Evolutionary conservation across 1,140 invertebrate genomes (phyloP).

Genomic region (Forficula auricularia): DNA sequence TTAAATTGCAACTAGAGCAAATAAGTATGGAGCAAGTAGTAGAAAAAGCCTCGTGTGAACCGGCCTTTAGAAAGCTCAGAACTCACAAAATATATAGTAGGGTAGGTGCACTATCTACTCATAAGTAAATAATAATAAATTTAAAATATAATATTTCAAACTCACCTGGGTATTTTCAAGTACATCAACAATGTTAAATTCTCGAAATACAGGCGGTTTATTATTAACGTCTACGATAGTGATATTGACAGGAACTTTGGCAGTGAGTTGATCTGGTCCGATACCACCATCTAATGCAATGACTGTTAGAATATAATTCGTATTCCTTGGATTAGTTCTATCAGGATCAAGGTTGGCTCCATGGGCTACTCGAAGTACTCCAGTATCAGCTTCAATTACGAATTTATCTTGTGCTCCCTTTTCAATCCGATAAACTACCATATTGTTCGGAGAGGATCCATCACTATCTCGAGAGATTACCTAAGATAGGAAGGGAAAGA

Average conservation of each 20-base stretch:
- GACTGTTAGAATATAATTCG: conserved; percentile 35
- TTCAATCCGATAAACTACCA: conserved; percentile 71
- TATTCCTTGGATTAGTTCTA: conserved; percentile 54
- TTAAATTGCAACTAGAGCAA: too few relatives aligned
- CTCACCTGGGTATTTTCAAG: conserved; percentile 57
- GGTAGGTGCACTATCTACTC: too few relatives aligned
- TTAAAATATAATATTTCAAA: conserved; percentile 4
- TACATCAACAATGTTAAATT: conserved; percentile 46
- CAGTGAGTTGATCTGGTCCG: conserved; percentile 25
- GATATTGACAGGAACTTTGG: conserved; percentile 55
- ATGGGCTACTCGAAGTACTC: conserved; percentile 64
- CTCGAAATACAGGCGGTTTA: conserved; percentile 56
- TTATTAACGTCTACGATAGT: conserved; percentile 82
- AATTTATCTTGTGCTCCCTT: conserved; percentile 82
- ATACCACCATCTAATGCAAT: conserved; percentile 73
- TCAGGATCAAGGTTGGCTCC: conserved; percentile 81
- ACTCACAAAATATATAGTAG: too few relatives aligned
- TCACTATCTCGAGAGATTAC: conserved; percentile 69
- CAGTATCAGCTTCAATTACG: conserved; percentile 63
- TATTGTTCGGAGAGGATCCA: conserved; percentile 69
- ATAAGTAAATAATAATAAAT: too few relatives aligned
- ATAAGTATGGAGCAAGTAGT: too few relatives aligned
- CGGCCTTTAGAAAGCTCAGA: too few relatives aligned
- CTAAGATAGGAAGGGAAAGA: conserved; percentile 22
- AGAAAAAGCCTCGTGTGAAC: too few relatives aligned